These are phyloP conservation scores for Dryocosmus kuriphilus DNA, from an alignment of 2,888 invertebrate genomes.

Conservation along the genomic window DNA sequence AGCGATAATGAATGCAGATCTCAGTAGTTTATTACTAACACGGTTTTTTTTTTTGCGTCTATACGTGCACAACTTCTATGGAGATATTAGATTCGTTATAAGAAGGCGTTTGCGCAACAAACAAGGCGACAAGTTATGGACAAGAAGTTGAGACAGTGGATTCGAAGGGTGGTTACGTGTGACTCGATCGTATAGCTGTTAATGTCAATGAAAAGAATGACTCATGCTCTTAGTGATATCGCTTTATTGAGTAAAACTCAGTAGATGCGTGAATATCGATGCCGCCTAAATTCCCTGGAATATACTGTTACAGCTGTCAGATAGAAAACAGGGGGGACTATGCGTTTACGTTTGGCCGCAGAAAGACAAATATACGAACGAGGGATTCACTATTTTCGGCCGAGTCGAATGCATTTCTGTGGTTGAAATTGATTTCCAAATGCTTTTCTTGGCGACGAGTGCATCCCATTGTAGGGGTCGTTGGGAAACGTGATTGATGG, in stretches of 20 bases:
- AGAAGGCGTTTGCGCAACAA: slow-evolving; percentile 62
- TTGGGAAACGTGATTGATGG: slow-evolving; percentile 13
- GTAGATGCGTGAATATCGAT: slow-evolving; percentile 30
- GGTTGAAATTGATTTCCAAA: slow-evolving; percentile 27
- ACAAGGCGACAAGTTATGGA: slow-evolving; percentile 43
- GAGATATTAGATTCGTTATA: slow-evolving; percentile 46
- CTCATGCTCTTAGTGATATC: slow-evolving; percentile 51
- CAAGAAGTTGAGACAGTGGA: slow-evolving; percentile 50
- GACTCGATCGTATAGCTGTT: slow-evolving; percentile 41
- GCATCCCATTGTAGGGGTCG: slow-evolving; percentile 1
- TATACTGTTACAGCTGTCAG: slow-evolving; percentile 49
- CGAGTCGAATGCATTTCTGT: background rate
- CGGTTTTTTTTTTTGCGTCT: background rate
- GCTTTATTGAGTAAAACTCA: slow-evolving; percentile 41
- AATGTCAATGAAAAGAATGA: slow-evolving; percentile 53
- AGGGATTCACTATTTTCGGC: slow-evolving; percentile 33
- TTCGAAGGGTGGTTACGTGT: slow-evolving; percentile 15
- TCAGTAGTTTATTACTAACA: slow-evolving; percentile 15
- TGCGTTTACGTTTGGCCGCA: slow-evolving; percentile 28
- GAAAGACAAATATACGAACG: slow-evolving; percentile 41
- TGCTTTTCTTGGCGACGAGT: slow-evolving; percentile 31
- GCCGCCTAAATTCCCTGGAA: slow-evolving; percentile 43
- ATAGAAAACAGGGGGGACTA: background rate
- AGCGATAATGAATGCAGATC: slow-evolving; percentile 37
- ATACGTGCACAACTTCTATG: slow-evolving; percentile 9